Conservation (phyloP, 2,888 invertebrate genomes). For the Parnassius smintheus region DNA sequence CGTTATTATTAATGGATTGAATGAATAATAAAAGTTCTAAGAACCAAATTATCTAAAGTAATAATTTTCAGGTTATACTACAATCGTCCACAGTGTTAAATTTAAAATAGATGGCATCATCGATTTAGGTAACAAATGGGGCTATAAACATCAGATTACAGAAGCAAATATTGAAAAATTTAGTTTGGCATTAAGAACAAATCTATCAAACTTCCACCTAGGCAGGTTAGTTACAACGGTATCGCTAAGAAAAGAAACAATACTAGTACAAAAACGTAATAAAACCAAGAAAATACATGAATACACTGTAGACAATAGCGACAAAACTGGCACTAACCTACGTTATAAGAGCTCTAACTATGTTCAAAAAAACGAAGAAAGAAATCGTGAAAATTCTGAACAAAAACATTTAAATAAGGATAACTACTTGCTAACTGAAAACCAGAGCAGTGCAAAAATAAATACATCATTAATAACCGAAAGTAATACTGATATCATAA, state of each 20-base stretch:
- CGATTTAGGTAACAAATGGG: conserved; percentile 46
- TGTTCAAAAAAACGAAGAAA: too few relatives aligned
- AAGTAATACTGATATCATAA: background rate
- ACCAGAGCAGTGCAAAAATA: conserved; percentile 5
- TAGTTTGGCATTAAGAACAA: conserved; percentile 7
- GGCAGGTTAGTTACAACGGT: background rate
- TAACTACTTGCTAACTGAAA: background rate
- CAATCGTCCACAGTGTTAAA: conserved; percentile 28
- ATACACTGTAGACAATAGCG: too few relatives aligned
- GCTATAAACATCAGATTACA: conserved; percentile 38
- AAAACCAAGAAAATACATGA: too few relatives aligned
- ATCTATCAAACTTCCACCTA: background rate
- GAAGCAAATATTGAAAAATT: conserved; percentile 6
- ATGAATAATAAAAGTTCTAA: too few relatives aligned
- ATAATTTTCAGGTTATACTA: conserved; percentile 29
- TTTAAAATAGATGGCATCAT: conserved; percentile 44
- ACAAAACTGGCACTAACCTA: too few relatives aligned
- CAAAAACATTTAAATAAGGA: background rate
- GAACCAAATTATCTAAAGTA: too few relatives aligned
- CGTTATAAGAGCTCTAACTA: too few relatives aligned
- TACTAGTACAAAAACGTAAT: too few relatives aligned
- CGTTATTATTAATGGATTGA: too few relatives aligned
- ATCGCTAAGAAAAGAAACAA: too few relatives aligned
- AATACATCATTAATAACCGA: conserved; percentile 11
- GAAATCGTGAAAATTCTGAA: background rate